These are phyloP conservation scores for Helicorthomorpha holstii DNA, from an alignment of 1,140 invertebrate species.

Conservation along the genomic window DNA sequence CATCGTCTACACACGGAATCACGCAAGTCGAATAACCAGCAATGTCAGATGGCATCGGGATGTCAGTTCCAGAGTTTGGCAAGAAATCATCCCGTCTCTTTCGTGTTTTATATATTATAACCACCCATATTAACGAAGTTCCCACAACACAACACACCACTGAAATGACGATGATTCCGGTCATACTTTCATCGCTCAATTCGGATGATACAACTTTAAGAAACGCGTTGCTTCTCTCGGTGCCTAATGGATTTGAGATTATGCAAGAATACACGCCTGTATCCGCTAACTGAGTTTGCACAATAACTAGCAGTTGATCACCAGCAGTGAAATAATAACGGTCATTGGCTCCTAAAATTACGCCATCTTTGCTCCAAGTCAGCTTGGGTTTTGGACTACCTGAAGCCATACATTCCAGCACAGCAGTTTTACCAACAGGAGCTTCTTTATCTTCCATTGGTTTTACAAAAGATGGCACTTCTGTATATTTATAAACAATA, in stretches of 20 bases:
- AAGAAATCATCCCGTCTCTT: slow-evolving; percentile 26
- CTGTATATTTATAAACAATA: slow-evolving; percentile 25
- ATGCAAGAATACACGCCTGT: slow-evolving; percentile 75
- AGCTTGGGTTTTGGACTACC: slow-evolving; percentile 71
- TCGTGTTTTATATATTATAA: slow-evolving; percentile 73
- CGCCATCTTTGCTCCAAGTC: slow-evolving; percentile 75
- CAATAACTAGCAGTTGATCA: slow-evolving; percentile 71
- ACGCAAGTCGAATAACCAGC: slow-evolving; percentile 3
- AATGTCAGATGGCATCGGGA: slow-evolving; percentile 4
- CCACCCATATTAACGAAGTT: slow-evolving; percentile 78
- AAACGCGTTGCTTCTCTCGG: slow-evolving; percentile 31
- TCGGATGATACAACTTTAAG: slow-evolving; percentile 35
- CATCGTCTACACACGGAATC: slow-evolving; percentile 1
- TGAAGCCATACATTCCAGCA: slow-evolving; percentile 69
- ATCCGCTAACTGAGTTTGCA: slow-evolving; percentile 53
- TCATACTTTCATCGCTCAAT: not conserved
- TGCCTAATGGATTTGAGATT: slow-evolving; percentile 66
- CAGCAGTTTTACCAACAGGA: slow-evolving; percentile 54
- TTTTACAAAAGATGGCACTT: slow-evolving; percentile 66
- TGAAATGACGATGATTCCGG: slow-evolving; percentile 71
- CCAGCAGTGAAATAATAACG: slow-evolving; percentile 67
- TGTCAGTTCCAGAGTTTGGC: not conserved
- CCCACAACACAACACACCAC: slow-evolving; percentile 75
- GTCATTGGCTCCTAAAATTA: slow-evolving; percentile 46
- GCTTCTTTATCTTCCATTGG: slow-evolving; percentile 69